Evolutionary conservation across 2,113 vertebrate genomes (phyloP), one percentile per base, ranked within the genome.

Genomic region (Cygnus atratus): DNA sequence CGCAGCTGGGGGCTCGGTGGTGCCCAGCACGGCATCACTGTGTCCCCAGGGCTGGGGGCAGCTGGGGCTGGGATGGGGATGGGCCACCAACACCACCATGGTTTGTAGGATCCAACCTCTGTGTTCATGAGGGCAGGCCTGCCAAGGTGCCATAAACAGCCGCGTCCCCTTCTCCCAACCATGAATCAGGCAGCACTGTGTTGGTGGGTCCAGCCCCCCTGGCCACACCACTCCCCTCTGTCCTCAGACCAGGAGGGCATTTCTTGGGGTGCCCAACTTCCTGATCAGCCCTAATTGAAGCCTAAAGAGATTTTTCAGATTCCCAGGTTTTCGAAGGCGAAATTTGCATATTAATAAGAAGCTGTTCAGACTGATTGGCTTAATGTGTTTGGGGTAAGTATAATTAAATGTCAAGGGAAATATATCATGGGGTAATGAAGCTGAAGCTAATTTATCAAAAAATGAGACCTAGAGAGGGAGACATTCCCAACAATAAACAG

Each of bases 321-420:
- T 96, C 97, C 80, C 97, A 95, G 96, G 96, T 98, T 97, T 98
- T 97, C 93, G 96, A 93, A 97, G 97, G 97, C 97, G 92, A 97
- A 96, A 98, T 98, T 98, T 98, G 97, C 98, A 98, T 98, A 98
- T 98, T 98, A 98, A 99, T 98, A 98, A 98, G 98, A 98, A 98
- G 92, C 97, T 97, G 98, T 98, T 97, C 97, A 97, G 97, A 98
- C 97, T 97, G 97, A 98, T 98, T 98, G 96, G 31, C 98, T 98
- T 98, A 98, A 98, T 98, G 97, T 98, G 96, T 98, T 98, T 98
- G 96, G 97, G 97, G 97, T 97, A 98, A 98, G 97, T 97, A 98
- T 98, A 98, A 98, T 98, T 98, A 98, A 98, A 98, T 98, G 98
- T 97, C 98, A 98, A 93, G 97, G 97, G 97, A 98, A 97, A 98